Percentiles rank a stretch among this genome's conserved stretches.
These are phyloP conservation scores for Nothocercus julius DNA, from an alignment of 2,113 vertebrate species.

Conservation along the genomic window DNA sequence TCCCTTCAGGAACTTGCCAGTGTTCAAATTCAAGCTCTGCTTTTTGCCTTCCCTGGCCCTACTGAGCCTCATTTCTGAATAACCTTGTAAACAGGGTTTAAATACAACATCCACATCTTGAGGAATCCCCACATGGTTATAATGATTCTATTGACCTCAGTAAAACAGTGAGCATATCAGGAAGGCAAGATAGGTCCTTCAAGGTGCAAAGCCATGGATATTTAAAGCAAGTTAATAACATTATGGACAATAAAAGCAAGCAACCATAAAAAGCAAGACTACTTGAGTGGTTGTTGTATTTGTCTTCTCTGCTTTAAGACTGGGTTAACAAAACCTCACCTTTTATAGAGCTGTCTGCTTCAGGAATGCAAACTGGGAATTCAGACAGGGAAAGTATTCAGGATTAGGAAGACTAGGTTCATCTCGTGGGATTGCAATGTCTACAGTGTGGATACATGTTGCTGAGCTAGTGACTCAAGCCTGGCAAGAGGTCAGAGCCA, in stretches of 20 bases:
- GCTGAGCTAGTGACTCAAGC: background rate
- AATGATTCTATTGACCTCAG: background rate
- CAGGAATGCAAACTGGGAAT: background rate
- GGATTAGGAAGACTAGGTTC: background rate
- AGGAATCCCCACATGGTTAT: background rate
- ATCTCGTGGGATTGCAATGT: background rate
- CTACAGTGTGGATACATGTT: background rate
- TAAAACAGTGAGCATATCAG: background rate
- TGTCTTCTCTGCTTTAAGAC: background rate
- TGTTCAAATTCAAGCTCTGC: background rate
- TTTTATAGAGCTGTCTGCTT: background rate
- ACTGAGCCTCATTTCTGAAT: background rate
- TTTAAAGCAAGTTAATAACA: background rate
- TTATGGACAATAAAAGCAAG: background rate
- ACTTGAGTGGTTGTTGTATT: background rate
- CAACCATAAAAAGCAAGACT: background rate
- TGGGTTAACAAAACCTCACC: background rate
- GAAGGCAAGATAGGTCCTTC: background rate
- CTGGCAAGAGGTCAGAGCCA: background rate
- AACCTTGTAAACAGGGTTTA: background rate
- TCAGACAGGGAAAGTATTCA: background rate
- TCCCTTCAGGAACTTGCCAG: background rate
- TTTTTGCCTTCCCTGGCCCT: background rate
- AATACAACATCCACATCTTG: background rate
- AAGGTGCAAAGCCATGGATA: rapidly evolving